Evolutionary conservation across 1,140 invertebrate species (phyloP).

Genomic region (Drosophila eugracilis): DNA sequence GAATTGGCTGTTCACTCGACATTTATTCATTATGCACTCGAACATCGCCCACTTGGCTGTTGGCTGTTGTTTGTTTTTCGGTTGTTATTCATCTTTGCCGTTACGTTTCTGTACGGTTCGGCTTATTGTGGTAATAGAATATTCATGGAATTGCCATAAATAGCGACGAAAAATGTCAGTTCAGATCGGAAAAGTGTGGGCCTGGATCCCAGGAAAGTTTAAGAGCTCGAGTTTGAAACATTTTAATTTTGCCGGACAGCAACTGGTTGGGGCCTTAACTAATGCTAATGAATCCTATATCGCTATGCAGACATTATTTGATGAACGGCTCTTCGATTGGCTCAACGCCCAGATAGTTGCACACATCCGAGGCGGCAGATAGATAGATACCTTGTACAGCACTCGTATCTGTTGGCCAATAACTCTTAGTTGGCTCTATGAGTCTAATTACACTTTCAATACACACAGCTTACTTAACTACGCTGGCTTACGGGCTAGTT

Average conservation of each 20-base stretch:
- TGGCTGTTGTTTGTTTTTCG: conserved; percentile 2
- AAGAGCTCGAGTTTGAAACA: not conserved
- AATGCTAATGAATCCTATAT: conserved; percentile 33
- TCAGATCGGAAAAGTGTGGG: conserved; percentile 16
- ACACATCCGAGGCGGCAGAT: conserved; percentile 10
- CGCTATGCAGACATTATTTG: conserved; percentile 32
- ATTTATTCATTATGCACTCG: conserved; percentile 76
- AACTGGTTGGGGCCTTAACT: conserved; percentile 6
- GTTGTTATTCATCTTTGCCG: conserved; percentile 27
- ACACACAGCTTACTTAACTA: conserved; percentile 55
- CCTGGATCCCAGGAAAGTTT: conserved; percentile 9
- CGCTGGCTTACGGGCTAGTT: conserved; percentile 39
- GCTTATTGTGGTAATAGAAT: conserved; percentile 66
- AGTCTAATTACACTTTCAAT: conserved; percentile 67
- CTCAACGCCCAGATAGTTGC: not conserved
- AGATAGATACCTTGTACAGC: not conserved
- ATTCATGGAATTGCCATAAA: conserved; percentile 64
- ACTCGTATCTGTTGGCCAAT: conserved; percentile 29
- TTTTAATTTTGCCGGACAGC: conserved; percentile 21
- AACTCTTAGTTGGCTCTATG: conserved; percentile 38
- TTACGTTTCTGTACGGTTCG: no score
- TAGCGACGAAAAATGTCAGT: conserved; percentile 25
- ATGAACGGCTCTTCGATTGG: conserved; percentile 13
- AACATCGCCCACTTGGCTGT: conserved; percentile 37
- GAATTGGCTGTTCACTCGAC: conserved; percentile 52